Conservation (phyloP, 1,140 invertebrate genomes). For the Sitophilus oryzae region DNA sequence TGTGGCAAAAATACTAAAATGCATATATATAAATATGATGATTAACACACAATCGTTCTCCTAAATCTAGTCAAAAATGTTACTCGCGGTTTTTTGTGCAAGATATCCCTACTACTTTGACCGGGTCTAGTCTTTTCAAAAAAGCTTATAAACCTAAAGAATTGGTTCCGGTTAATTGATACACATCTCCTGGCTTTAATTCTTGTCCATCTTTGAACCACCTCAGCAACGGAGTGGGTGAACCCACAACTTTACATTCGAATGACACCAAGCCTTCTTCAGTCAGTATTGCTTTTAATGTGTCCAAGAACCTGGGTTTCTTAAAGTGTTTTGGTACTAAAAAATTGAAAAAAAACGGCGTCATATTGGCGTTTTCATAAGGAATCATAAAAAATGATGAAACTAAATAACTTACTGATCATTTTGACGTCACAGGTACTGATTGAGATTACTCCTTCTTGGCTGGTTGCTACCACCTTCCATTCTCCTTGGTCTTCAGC, state of each 20-base stretch:
- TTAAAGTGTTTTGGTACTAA: constrained; percentile 83
- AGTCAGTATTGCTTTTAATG: constrained; percentile 76
- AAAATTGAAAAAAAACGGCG: constrained; percentile 28
- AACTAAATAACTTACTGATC: constrained; percentile 59
- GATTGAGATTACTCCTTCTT: constrained; percentile 65
- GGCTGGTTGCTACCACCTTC: constrained; percentile 76
- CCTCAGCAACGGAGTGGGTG: constrained; percentile 74
- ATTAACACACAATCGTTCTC: too few species aligned
- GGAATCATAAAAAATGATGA: background rate
- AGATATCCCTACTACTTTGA: background rate
- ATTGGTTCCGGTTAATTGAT: constrained; percentile 83
- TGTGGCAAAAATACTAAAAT: too few species aligned
- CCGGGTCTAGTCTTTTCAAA: background rate
- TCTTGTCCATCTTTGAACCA: constrained; percentile 92
- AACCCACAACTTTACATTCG: constrained; percentile 88
- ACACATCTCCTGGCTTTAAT: constrained; percentile 85
- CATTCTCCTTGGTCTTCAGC: constrained; percentile 79
- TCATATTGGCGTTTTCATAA: background rate
- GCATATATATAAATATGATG: too few species aligned
- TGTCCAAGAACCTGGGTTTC: constrained; percentile 83
- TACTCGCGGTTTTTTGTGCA: too few species aligned
- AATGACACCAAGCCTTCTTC: constrained; percentile 88
- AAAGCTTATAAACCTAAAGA: constrained; percentile 17
- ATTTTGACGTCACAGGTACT: constrained; percentile 65
- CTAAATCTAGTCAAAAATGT: too few species aligned